Evolutionary conservation across 1,140 invertebrate species (phyloP).

Genomic region (Calosoma granatense): DNA sequence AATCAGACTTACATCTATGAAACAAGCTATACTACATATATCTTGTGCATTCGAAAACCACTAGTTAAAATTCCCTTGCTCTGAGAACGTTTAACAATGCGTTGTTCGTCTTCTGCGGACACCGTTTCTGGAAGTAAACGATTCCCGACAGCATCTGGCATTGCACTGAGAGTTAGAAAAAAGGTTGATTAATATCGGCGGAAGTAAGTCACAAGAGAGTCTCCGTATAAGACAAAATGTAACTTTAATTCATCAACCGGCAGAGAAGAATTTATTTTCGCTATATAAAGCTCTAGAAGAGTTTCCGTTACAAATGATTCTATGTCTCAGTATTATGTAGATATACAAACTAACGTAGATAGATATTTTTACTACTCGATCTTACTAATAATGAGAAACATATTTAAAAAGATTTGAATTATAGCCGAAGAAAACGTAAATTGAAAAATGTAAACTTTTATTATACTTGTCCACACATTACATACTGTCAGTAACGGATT

Average conservation of each 20-base stretch:
- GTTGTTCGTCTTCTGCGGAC: neutral
- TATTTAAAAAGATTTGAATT: neutral
- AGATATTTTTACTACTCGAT: neutral
- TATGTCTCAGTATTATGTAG: neutral
- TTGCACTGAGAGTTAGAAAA: neutral
- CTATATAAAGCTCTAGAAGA: neutral
- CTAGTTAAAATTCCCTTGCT: too few species aligned
- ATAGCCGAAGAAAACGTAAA: too few species aligned
- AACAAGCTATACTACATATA: too few species aligned
- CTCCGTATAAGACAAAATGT: slow-evolving; percentile 1
- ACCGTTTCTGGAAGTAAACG: slow-evolving; percentile 3
- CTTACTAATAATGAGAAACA: neutral
- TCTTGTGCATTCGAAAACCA: too few species aligned
- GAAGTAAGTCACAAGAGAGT: neutral
- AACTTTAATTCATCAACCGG: neutral
- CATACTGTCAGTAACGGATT: too few species aligned
- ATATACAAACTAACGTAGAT: neutral
- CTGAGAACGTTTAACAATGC: neutral
- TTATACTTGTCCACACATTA: too few species aligned
- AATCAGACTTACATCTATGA: too few species aligned
- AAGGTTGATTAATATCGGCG: slow-evolving; percentile 6
- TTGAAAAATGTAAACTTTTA: too few species aligned
- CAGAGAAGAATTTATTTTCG: neutral
- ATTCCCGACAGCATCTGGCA: neutral
- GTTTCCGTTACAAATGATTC: neutral